Evolutionary conservation across 30 jellyfish, hydroid and myxozoan species (phyloP).

Genomic region (Chrysaora quinquecirrha): DNA sequence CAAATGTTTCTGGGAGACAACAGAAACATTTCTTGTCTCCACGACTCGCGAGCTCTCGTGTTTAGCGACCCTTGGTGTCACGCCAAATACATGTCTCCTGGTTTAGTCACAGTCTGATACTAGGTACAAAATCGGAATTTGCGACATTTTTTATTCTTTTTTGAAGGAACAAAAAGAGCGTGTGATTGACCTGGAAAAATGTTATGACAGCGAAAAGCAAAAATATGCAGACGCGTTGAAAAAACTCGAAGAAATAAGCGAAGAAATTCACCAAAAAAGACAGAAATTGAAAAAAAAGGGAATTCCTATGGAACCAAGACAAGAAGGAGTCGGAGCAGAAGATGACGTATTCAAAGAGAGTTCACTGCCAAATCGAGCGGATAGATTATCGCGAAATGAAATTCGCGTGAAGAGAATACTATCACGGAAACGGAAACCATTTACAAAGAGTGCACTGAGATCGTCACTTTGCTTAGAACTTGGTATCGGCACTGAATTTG

Average conservation of each 20-base stretch:
- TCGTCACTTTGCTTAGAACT: slow-evolving; percentile 84
- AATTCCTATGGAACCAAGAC: slow-evolving; percentile 65
- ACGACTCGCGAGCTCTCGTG: too few relatives aligned
- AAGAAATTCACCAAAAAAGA: slow-evolving; percentile 90
- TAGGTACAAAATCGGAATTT: too few relatives aligned
- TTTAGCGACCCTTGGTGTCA: too few relatives aligned
- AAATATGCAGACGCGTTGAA: slow-evolving; percentile 76
- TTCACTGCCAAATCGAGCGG: slow-evolving; percentile 14
- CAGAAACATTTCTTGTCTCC: too few relatives aligned
- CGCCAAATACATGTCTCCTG: too few relatives aligned
- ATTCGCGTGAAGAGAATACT: slow-evolving; percentile 42
- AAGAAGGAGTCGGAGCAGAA: slow-evolving; percentile 93
- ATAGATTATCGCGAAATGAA: slow-evolving; percentile 70
- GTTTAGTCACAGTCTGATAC: too few relatives aligned
- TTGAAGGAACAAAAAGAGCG: slow-evolving; percentile 81
- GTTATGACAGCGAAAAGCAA: slow-evolving; percentile 73
- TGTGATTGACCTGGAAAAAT: slow-evolving; percentile 73
- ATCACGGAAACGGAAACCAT: slow-evolving; percentile 55
- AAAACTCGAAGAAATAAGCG: slow-evolving; percentile 87
- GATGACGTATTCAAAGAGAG: slow-evolving; percentile 46
- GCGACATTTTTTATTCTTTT: too few relatives aligned
- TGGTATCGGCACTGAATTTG: slow-evolving; percentile 89
- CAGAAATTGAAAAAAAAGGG: slow-evolving; percentile 14
- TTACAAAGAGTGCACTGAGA: slow-evolving; percentile 56
- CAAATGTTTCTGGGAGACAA: too few relatives aligned